Percentiles rank a stretch among this genome's conserved stretches.
phyloP scores from a whole-genome alignment of 2,888 invertebrate species.

The Parelbella ahira region DNA sequence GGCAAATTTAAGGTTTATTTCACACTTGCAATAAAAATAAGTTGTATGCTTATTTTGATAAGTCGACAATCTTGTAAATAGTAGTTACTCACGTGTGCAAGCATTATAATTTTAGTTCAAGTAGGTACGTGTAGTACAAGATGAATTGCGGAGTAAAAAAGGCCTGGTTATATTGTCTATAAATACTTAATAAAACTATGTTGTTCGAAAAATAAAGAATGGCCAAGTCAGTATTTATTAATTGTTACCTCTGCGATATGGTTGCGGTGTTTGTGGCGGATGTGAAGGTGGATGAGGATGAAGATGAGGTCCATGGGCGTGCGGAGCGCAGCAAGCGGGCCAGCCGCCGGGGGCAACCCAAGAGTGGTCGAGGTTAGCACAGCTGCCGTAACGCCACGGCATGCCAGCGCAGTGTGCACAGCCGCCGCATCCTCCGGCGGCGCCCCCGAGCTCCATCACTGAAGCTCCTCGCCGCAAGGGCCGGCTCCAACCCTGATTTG shows the following conservation, averaged over 20 bases:
- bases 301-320: slow-evolving; percentile 33
- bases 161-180: too few relatives aligned
- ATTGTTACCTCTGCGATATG: slow-evolving; percentile 66
- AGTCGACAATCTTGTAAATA: too few relatives aligned
- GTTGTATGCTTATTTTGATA: too few relatives aligned
- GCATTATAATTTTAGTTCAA: too few relatives aligned
- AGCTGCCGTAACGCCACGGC: slow-evolving; percentile 70
- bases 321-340: slow-evolving; percentile 46
- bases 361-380: slow-evolving; percentile 63
- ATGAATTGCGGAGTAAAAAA: too few relatives aligned
- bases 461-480: slow-evolving; percentile 66
- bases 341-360: slow-evolving; percentile 37
- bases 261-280: slow-evolving; percentile 60
- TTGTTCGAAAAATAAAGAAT: too few relatives aligned
- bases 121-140: too few relatives aligned
- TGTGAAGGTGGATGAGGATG: slow-evolving; percentile 38
- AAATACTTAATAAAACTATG: too few relatives aligned
- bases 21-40: too few relatives aligned
- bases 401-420: slow-evolving; percentile 40
- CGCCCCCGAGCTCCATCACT: slow-evolving; percentile 60
- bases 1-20: neutral
- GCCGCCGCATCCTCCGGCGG: slow-evolving; percentile 35
- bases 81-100: too few relatives aligned
- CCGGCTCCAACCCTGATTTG: slow-evolving; percentile 52
- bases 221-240: too few relatives aligned